Evolutionary conservation across 2,113 vertebrate genomes (phyloP).

Genomic region (Noctilio leporinus): DNA sequence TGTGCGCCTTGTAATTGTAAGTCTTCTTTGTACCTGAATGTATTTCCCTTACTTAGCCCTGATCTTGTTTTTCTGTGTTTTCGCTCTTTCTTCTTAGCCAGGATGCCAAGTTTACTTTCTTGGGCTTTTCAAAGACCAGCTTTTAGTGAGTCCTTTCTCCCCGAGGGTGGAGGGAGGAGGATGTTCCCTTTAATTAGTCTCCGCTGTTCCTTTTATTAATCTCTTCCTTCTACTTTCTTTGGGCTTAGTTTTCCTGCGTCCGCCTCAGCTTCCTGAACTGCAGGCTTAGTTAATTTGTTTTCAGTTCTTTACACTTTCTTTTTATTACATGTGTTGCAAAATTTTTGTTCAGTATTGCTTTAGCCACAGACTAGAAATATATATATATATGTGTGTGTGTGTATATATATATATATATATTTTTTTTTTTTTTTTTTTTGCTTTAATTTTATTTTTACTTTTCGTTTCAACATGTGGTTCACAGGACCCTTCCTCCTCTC

Average conservation of each 20-base stretch:
- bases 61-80: background rate
- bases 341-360: background rate
- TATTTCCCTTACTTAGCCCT: background rate
- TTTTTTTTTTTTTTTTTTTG: background rate
- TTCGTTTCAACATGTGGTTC: background rate
- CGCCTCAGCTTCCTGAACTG: background rate
- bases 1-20: background rate
- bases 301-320: background rate
- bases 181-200: constrained; percentile 6
- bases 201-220: constrained; percentile 35
- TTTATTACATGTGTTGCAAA: background rate
- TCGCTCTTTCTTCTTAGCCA: background rate
- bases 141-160: background rate
- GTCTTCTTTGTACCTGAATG: background rate
- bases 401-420: too few relatives aligned
- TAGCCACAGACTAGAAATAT: background rate
- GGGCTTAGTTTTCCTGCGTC: background rate
- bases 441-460: background rate
- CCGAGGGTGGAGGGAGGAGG: background rate
- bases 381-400: too few relatives aligned
- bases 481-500: background rate
- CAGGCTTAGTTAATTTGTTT: background rate
- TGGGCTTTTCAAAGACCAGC: background rate
- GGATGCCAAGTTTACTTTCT: background rate
- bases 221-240: background rate